These are phyloP conservation scores for Vesta saturnalis DNA, from an alignment of 2,888 invertebrate species.

Conservation along the genomic window DNA sequence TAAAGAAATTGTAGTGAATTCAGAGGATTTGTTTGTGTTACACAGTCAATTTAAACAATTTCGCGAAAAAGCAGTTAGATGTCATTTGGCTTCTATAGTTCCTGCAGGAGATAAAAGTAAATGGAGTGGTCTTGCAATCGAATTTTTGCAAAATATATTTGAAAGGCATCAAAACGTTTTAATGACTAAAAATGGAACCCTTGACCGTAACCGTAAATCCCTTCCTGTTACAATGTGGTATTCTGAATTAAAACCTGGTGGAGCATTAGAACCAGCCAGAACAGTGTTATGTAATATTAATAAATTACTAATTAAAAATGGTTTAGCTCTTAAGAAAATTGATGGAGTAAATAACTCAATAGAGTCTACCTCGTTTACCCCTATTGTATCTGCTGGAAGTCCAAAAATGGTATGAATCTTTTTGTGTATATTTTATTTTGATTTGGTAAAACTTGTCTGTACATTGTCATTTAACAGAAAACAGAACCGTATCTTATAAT, in stretches of 20 bases:
- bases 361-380: background rate
- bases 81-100: constrained; percentile 74
- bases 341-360: background rate
- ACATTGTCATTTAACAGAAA: no score
- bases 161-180: constrained; percentile 34
- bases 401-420: no score
- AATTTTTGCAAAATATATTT: constrained; percentile 62
- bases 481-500: no score
- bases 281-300: constrained; percentile 75
- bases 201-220: constrained; percentile 47
- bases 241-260: constrained; percentile 68
- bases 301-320: constrained; percentile 71
- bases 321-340: constrained; percentile 55
- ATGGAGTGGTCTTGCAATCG: constrained; percentile 72
- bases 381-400: no score
- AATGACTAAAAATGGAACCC: constrained; percentile 40
- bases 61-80: constrained; percentile 70
- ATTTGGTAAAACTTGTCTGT: no score
- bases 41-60: constrained; percentile 63
- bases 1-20: constrained; percentile 63
- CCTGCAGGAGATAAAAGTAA: constrained; percentile 72
- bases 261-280: constrained; percentile 73
- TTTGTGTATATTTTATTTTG: no score
- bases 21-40: constrained; percentile 65
- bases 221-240: constrained; percentile 73